These are phyloP conservation scores for Melanotaenia parkinsoni DNA, from an alignment of 2,797 vertebrate genomes.

Conservation along the genomic window DNA sequence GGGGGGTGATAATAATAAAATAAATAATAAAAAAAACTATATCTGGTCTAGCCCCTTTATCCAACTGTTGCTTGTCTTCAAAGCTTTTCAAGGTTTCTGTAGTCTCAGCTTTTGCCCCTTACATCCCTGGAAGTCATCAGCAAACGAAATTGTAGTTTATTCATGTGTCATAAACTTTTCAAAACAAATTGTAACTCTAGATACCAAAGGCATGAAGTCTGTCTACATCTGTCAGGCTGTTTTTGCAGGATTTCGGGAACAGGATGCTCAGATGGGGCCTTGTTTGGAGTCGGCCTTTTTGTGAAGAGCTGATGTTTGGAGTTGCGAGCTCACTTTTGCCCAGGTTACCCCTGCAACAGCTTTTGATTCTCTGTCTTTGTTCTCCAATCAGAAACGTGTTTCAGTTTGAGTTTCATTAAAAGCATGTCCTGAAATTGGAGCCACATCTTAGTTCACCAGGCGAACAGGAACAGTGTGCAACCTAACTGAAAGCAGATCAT, in stretches of 20 bases:
- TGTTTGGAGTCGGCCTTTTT: conserved; percentile 70
- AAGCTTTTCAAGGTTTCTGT: conserved; percentile 63
- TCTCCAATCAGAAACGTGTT: conserved; percentile 80
- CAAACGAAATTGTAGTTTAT: conserved; percentile 70
- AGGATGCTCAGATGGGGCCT: conserved; percentile 59
- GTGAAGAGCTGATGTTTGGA: conserved; percentile 64
- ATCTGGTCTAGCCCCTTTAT: conserved; percentile 41
- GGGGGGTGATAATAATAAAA: too few species aligned
- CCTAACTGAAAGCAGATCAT: conserved; percentile 82
- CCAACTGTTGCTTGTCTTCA: conserved; percentile 62
- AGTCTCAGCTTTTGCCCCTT: conserved; percentile 51
- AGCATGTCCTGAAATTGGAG: conserved; percentile 82
- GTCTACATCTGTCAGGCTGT: conserved; percentile 59
- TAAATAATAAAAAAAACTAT: too few species aligned
- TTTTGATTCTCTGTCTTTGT: conserved; percentile 75
- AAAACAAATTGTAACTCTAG: conserved; percentile 81
- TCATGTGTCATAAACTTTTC: conserved; percentile 67
- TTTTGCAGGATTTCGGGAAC: conserved; percentile 52
- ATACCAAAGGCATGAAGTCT: conserved; percentile 41
- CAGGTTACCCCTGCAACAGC: conserved; percentile 68
- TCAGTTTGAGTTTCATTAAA: conserved; percentile 84
- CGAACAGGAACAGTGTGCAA: conserved; percentile 71
- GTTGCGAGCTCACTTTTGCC: conserved; percentile 52
- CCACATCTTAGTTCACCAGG: conserved; percentile 69
- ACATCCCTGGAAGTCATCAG: conserved; percentile 70